A percentile compares a stretch with the other conserved stretches of the same genome.
These are phyloP conservation scores for Callitettix versicolor DNA, from an alignment of 1,140 invertebrate species.

Conservation along the genomic window DNA sequence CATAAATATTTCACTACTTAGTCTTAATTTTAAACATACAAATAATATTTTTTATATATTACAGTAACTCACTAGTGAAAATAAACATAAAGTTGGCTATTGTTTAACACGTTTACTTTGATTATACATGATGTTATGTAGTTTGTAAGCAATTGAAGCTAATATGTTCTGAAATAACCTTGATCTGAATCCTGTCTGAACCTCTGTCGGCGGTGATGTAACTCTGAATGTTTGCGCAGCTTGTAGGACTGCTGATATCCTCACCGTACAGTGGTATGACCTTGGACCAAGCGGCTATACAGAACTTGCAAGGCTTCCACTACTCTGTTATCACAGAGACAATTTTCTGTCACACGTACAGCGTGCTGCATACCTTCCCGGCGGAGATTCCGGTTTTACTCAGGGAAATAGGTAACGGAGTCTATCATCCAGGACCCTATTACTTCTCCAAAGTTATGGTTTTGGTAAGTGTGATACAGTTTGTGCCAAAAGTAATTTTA, in stretches of 20 bases:
- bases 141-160: no score
- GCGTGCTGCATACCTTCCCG: conserved; percentile 56
- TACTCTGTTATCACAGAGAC: conserved; percentile 58
- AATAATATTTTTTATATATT: no score
- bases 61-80: no score
- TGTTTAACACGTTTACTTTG: no score
- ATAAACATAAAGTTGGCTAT: no score
- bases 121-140: no score
- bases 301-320: conserved; percentile 55
- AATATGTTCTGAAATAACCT: no score
- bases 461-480: conserved; percentile 44
- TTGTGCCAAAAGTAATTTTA: no score
- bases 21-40: no score
- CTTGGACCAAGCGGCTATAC: conserved; percentile 48
- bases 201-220: no score
- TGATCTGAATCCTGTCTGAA: no score
- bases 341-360: conserved; percentile 56
- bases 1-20: no score
- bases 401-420: conserved; percentile 50
- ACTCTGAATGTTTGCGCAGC: conserved; percentile 31
- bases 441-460: conserved; percentile 57
- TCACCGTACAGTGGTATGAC: conserved; percentile 40
- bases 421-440: conserved; percentile 53
- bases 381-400: conserved; percentile 52
- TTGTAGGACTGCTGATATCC: conserved; percentile 48